Evolutionary conservation across 1,140 invertebrate genomes (phyloP), one percentile per base, ranked within the genome.

Genomic region (Drosophila willistoni): DNA sequence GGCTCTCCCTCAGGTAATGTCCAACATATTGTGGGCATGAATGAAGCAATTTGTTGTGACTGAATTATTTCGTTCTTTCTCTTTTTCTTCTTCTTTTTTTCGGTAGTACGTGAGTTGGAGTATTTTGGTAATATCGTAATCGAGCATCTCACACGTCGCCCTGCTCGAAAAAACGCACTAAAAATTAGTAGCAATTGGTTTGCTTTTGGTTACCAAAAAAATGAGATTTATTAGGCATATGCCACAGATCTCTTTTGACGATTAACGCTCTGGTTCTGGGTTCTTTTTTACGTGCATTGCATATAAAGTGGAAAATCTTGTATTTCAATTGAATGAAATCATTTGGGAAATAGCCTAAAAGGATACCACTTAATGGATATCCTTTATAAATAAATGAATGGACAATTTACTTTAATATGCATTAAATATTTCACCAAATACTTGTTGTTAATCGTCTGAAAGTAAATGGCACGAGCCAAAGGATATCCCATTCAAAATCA

Each of bases 181-280:
- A 86, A 87, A 86, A 86, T 86, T 86, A 86, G 82, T 83, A 51
- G 72, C 83, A 86, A 86, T 86, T 87, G 83, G 80, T 76, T 79
- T 62, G 64, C 59, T 56, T 69, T 36, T 36, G 34, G 19, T 36
- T 36, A 1, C 36, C 13, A 6, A n/a, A 2, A 55, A 19, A n/a
- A 87, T 75, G 66, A 86, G 83, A 86, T 86, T 86, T 86, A 86
- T 86, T 86, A 79, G 79, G 69, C 83, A 89, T 86, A 86, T 86
- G 83, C 76, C 83, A 65, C 76, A 87, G 83, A 86, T 86, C 76
- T 77, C 68, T 73, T 44, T 59, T 63, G 34, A 41, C 51, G 82
- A 86, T 86, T 86, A 87, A 61, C 57, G 47, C 22, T 41, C 33
- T 19, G 17, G 42, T 57, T 67, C 64, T 54, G 3, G 6, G 19